These are phyloP conservation scores for Mus pahari DNA, from an alignment of 2,113 vertebrate genomes.

Conservation along the genomic window DNA sequence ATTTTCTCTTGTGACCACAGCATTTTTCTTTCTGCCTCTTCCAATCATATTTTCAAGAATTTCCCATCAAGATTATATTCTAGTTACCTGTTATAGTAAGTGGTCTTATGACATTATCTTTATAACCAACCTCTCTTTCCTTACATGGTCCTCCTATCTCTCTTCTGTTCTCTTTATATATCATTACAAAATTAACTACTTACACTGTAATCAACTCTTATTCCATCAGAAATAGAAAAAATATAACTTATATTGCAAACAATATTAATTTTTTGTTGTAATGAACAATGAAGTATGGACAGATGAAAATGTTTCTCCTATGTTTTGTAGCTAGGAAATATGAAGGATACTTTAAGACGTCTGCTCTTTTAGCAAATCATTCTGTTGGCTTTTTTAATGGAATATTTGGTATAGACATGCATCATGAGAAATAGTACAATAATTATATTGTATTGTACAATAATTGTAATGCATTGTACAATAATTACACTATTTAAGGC, in stretches of 20 bases:
- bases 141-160: neutral
- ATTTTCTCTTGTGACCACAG: neutral
- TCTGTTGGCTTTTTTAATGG: neutral
- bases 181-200: neutral
- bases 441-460: neutral
- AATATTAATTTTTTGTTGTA: conserved; percentile 2
- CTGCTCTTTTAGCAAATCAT: neutral
- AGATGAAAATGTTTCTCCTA: neutral
- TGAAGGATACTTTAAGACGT: neutral
- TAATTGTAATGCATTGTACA: neutral
- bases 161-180: neutral
- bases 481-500: neutral
- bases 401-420: neutral
- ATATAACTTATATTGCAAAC: neutral
- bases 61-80: neutral
- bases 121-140: neutral
- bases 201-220: neutral
- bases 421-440: neutral
- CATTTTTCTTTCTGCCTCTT: neutral
- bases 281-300: neutral
- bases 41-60: neutral
- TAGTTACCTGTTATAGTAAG: fast-evolving
- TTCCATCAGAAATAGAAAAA: neutral
- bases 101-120: neutral
- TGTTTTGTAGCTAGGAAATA: neutral